Evolutionary conservation across 2,797 vertebrate species (phyloP).

Genomic region (Hippopotamyrus pictus): DNA sequence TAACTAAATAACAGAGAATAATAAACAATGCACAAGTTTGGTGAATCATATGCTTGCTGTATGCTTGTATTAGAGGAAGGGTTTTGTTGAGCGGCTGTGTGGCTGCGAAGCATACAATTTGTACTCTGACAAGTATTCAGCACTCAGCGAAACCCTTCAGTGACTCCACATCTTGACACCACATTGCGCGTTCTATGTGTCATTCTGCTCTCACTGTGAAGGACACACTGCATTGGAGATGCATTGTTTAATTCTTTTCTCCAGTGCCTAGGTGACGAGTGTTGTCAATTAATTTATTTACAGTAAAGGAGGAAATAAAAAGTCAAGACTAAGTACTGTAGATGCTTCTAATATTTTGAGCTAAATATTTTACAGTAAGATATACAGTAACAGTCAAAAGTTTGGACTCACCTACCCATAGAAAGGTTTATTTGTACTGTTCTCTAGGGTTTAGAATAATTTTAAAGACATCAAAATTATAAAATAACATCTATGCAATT

Average conservation of each 20-base stretch:
- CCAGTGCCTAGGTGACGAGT: neutral
- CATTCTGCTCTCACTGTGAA: constrained; percentile 26
- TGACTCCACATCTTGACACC: constrained; percentile 6
- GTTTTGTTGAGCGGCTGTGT: neutral
- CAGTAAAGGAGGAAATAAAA: neutral
- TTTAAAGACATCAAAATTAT: neutral
- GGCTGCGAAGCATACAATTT: neutral
- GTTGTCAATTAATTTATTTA: neutral
- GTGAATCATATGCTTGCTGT: neutral
- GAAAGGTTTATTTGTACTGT: neutral
- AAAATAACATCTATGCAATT: neutral
- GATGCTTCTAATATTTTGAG: neutral
- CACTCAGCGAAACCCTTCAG: neutral
- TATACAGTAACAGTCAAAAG: neutral
- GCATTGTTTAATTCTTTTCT: neutral
- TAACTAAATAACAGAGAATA: neutral
- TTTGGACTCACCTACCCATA: neutral
- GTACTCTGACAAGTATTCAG: neutral
- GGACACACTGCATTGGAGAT: constrained; percentile 29
- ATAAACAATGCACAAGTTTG: neutral
- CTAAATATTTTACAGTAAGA: neutral
- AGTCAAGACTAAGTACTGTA: neutral
- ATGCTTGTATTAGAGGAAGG: neutral
- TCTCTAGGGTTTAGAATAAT: neutral
- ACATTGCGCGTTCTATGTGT: constrained; percentile 1